Percentiles rank a stretch among this genome's conserved stretches.
Evolutionary conservation across 1,140 invertebrate species (phyloP).

Genomic region (Lethrus apterus): DNA sequence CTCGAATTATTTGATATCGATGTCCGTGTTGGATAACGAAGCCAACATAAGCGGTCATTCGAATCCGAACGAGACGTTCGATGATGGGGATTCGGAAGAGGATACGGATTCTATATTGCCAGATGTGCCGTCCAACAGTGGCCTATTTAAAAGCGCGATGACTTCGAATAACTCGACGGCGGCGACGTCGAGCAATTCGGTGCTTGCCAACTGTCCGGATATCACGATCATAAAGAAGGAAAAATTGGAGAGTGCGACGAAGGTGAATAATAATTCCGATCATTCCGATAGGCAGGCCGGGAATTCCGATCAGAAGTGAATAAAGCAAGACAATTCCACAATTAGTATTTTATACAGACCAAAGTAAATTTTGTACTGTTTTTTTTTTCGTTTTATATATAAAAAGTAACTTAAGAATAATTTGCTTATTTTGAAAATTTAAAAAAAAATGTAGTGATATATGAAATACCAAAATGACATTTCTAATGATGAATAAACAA

Average conservation of each 20-base stretch:
- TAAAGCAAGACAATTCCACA: conserved; percentile 20
- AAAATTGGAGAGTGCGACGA: conserved; percentile 41
- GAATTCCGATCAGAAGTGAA: neutral
- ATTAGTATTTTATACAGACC: conserved; percentile 42
- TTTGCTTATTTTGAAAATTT: conserved; percentile 10
- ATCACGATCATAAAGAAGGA: conserved; percentile 57
- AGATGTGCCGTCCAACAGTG: conserved; percentile 28
- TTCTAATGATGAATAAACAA: conserved; percentile 20
- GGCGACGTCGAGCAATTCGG: conserved; percentile 39
- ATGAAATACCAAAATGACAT: conserved; percentile 31
- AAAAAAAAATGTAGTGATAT: conserved; percentile 26
- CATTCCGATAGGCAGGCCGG: conserved; percentile 32
- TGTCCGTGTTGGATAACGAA: conserved; percentile 47
- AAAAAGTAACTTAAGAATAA: conserved; percentile 12
- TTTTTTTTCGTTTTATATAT: conserved; percentile 18
- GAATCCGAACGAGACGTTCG: conserved; percentile 30
- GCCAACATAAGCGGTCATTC: conserved; percentile 38
- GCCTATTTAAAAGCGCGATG: conserved; percentile 10
- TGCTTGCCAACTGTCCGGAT: conserved; percentile 53
- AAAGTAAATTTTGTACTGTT: conserved; percentile 39
- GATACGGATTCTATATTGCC: conserved; percentile 33
- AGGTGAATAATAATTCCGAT: conserved; percentile 43
- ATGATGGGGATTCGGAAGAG: conserved; percentile 43
- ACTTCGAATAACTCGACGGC: conserved; percentile 29
- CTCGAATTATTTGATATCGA: conserved; percentile 58